Evolutionary conservation across 2,113 vertebrate species (phyloP), one percentile per base, ranked within the genome.

Genomic region (Pristiophorus japonicus): DNA sequence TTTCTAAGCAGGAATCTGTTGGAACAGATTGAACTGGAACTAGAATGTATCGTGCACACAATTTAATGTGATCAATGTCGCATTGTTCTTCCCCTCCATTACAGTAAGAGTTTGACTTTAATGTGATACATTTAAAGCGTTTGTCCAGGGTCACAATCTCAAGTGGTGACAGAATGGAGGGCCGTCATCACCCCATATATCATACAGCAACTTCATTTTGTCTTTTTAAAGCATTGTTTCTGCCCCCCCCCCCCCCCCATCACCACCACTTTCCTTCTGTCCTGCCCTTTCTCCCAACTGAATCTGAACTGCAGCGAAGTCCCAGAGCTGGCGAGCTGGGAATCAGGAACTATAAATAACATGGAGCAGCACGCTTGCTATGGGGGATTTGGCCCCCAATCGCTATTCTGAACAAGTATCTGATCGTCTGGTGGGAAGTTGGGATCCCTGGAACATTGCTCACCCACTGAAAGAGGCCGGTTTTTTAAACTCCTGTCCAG

Each of bases 1-100:
- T 70, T 55, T 70, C 45, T 90, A 95, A 67, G 91, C 96, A 96
- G 96, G 95, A 95, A 95, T 96, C 66, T 93, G 47, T 59, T 95
- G 24, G 65, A 20, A 30, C 42, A 59, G n/a, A 67, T 95, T 96
- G 97, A 96, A 96, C 34, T n/a, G n/a, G n/a, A n/a, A n/a, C n/a
- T n/a, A n/a, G n/a, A n/a, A n/a, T n/a, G n/a, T n/a, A n/a, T n/a
- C n/a, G n/a, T n/a, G n/a, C n/a, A n/a, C n/a, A n/a, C n/a, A n/a
- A n/a, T n/a, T n/a, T n/a, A n/a, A n/a, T n/a, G n/a, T n/a, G n/a
- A n/a, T n/a, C n/a, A n/a, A n/a, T n/a, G n/a, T n/a, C n/a, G n/a
- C n/a, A 22, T 62, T 63, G 3, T 63, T 91, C 34, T 38, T 63
- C 16, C 3, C 34, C 59, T 14, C 5, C 8, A 20, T 59, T 91